Conservation (phyloP, 2,113 vertebrate genomes). For the Camelus dromedarius region DNA sequence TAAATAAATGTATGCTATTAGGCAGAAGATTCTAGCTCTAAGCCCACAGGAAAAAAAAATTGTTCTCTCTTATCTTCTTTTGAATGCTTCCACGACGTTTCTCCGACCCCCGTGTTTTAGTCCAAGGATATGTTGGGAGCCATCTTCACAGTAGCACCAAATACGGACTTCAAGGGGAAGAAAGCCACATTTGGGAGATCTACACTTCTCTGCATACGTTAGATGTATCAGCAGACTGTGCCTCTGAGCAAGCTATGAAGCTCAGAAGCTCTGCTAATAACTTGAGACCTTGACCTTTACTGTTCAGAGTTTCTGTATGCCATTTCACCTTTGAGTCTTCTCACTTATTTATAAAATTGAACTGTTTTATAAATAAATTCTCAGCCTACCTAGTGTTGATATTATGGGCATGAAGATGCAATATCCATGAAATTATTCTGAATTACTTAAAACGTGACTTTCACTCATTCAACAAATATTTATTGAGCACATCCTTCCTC, state of each 20-base stretch:
- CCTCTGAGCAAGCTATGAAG: constrained; percentile 43
- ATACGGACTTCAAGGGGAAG: not conserved
- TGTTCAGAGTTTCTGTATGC: not conserved
- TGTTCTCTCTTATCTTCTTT: not conserved
- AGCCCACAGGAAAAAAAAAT: not conserved
- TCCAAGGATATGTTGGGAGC: not conserved
- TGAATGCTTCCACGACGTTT: not conserved
- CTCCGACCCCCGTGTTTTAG: constrained; percentile 1
- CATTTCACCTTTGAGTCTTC: not conserved
- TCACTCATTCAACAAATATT: constrained; percentile 20
- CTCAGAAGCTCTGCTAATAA: not conserved
- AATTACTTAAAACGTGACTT: not conserved
- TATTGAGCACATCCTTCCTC: not conserved
- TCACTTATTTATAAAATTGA: constrained; percentile 36
- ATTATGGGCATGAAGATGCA: not conserved
- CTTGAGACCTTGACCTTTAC: not conserved
- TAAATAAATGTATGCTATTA: not conserved
- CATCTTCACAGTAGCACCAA: not conserved
- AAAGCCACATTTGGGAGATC: not conserved
- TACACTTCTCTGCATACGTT: not conserved
- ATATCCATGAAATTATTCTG: not conserved
- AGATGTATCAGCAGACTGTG: not conserved
- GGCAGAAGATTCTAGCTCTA: not conserved
- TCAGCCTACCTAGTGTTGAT: not conserved
- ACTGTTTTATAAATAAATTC: not conserved